Conservation (phyloP, 2,888 invertebrate genomes). For the Dorcus parallelipipedus region DNA sequence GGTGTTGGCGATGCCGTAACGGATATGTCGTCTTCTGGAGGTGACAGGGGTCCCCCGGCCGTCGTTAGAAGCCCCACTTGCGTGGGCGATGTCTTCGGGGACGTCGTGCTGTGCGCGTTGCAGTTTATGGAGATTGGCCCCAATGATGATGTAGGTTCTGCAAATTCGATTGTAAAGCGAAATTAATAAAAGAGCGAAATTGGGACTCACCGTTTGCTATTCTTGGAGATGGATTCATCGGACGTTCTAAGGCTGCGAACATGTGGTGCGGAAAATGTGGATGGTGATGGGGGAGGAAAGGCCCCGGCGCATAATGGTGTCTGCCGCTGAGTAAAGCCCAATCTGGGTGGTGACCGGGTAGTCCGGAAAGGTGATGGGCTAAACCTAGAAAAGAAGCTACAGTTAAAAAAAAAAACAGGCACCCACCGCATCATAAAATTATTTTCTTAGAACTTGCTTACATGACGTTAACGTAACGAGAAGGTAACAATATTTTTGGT, state of each 20-base stretch:
- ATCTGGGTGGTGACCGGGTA: slow-evolving; percentile 67
- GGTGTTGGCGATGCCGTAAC: slow-evolving; percentile 62
- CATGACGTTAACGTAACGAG: not conserved
- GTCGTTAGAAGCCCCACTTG: slow-evolving; percentile 48
- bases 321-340: slow-evolving; percentile 50
- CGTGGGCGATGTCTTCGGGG: slow-evolving; percentile 62
- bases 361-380: slow-evolving; percentile 70
- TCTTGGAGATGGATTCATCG: slow-evolving; percentile 51
- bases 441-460: not conserved
- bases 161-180: slow-evolving; percentile 13
- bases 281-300: slow-evolving; percentile 57
- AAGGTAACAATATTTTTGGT: too few species aligned
- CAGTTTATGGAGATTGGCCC: slow-evolving; percentile 50
- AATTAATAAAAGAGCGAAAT: not conserved
- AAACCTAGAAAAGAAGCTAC: slow-evolving; percentile 56
- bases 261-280: slow-evolving; percentile 49
- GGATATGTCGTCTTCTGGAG: slow-evolving; percentile 61
- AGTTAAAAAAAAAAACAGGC: not conserved
- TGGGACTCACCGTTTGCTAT: slow-evolving; percentile 50
- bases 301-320: slow-evolving; percentile 53
- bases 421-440: too few species aligned
- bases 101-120: slow-evolving; percentile 68
- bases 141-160: slow-evolving; percentile 46
- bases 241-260: slow-evolving; percentile 54
- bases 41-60: slow-evolving; percentile 52